Conservation (phyloP, 2,888 invertebrate species). For the Erebia aethiops region DNA sequence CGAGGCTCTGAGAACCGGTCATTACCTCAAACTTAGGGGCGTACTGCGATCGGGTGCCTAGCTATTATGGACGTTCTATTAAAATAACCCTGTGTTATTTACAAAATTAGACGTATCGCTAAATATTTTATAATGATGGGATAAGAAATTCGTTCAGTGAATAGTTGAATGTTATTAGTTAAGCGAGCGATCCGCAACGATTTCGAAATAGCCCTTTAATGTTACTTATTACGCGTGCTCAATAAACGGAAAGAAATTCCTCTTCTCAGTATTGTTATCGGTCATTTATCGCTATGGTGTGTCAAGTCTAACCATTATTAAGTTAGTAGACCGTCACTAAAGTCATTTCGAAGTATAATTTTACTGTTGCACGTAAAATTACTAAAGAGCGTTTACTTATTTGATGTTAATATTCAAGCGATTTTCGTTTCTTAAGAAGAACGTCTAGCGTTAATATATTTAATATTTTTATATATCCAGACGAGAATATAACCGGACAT, state of each 20-base stretch:
- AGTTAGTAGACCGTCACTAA: constrained; percentile 49
- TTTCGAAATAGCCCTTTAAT: constrained; percentile 53
- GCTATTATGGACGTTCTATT: constrained; percentile 79
- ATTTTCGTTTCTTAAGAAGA: constrained; percentile 1
- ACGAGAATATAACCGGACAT: constrained; percentile 32
- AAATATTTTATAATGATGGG: constrained; percentile 81
- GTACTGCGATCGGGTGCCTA: constrained; percentile 78
- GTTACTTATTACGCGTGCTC: constrained; percentile 55
- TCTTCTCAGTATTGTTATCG: constrained; percentile 50
- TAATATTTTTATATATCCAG: not conserved
- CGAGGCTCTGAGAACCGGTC: constrained; percentile 74
- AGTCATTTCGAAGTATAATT: constrained; percentile 6
- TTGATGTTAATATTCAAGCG: not conserved
- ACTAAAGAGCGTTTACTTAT: not conserved
- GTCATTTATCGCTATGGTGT: constrained; percentile 39
- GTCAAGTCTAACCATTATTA: constrained; percentile 57
- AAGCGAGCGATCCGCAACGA: constrained; percentile 55
- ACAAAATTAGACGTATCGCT: constrained; percentile 79
- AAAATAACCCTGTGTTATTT: constrained; percentile 78
- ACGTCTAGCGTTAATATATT: constrained; percentile 13
- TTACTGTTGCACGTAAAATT: not conserved
- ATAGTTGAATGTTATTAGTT: constrained; percentile 44
- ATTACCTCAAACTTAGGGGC: constrained; percentile 80
- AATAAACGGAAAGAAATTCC: constrained; percentile 37
- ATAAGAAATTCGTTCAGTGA: constrained; percentile 37